Evolutionary conservation across 2,797 vertebrate genomes (phyloP).

Genomic region (Lacerta bilineata): DNA sequence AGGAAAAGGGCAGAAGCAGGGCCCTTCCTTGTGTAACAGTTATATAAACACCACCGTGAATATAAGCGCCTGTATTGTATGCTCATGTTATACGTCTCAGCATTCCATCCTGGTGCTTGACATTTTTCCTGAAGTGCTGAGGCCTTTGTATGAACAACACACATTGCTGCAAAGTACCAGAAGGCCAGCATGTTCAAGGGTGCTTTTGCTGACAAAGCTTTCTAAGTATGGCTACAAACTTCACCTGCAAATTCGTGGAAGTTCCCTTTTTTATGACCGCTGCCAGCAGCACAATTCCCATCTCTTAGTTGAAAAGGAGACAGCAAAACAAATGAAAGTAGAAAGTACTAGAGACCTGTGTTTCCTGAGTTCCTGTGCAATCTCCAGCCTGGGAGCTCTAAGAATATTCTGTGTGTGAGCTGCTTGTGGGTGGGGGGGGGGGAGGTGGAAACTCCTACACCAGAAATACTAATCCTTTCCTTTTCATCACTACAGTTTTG

Average conservation of each 20-base stretch:
- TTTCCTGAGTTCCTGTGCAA: background rate
- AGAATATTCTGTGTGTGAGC: conserved; percentile 4
- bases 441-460: background rate
- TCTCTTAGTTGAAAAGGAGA: background rate
- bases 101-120: conserved; percentile 41
- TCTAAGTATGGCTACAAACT: conserved; percentile 7
- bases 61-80: background rate
- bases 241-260: background rate
- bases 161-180: conserved; percentile 46
- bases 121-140: conserved; percentile 24
- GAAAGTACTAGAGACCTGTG: background rate
- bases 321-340: conserved; percentile 6
- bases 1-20: background rate
- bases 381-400: background rate
- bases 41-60: background rate
- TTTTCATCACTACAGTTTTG: background rate
- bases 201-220: conserved; percentile 9
- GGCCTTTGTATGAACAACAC: conserved; percentile 53
- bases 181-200: conserved; percentile 43
- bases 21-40: background rate
- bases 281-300: conserved; percentile 21
- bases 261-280: background rate
- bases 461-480: too few relatives aligned
- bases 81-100: conserved; percentile 45
- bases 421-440: too few relatives aligned